These are phyloP conservation scores for Lordiphosa mommai DNA, from an alignment of 1,140 invertebrate genomes.

Conservation along the genomic window DNA sequence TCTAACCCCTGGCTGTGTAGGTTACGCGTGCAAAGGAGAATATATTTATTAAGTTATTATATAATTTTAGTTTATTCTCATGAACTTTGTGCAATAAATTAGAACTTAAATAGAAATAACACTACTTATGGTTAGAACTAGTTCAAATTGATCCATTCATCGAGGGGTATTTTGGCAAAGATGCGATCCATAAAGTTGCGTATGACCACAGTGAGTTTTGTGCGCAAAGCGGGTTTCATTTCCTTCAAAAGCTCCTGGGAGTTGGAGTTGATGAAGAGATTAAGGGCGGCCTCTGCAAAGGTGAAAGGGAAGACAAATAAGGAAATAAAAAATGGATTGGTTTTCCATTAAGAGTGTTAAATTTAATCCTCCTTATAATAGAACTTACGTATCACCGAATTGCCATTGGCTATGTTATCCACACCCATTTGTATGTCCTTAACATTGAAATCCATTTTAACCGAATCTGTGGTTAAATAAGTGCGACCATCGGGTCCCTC, in stretches of 20 bases:
- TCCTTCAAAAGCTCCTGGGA: slow-evolving; percentile 89
- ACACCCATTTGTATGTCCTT: slow-evolving; percentile 90
- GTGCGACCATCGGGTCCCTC: slow-evolving; percentile 81
- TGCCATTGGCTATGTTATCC: slow-evolving; percentile 89
- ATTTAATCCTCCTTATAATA: background rate
- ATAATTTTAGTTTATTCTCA: slow-evolving; percentile 38
- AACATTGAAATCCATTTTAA: slow-evolving; percentile 91
- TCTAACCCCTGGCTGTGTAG: background rate
- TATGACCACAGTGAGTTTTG: slow-evolving; percentile 87
- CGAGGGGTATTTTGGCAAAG: slow-evolving; percentile 87
- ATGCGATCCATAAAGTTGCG: slow-evolving; percentile 87
- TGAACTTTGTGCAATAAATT: slow-evolving; percentile 62
- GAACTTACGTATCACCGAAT: slow-evolving; percentile 87
- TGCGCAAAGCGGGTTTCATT: slow-evolving; percentile 91
- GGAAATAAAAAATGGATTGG: background rate
- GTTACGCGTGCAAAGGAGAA: slow-evolving; percentile 1
- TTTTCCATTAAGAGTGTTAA: background rate
- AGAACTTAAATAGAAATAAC: slow-evolving; percentile 32
- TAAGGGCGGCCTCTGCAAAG: slow-evolving; percentile 87
- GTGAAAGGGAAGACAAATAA: background rate
- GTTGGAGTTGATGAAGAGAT: slow-evolving; percentile 91
- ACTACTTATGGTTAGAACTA: slow-evolving; percentile 25
- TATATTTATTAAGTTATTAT: slow-evolving; percentile 26
- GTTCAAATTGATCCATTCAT: slow-evolving; percentile 83
- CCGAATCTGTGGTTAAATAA: slow-evolving; percentile 85